phyloP scores from a whole-genome alignment of 1,140 invertebrate genomes.

The Drosophila tristis region DNA sequence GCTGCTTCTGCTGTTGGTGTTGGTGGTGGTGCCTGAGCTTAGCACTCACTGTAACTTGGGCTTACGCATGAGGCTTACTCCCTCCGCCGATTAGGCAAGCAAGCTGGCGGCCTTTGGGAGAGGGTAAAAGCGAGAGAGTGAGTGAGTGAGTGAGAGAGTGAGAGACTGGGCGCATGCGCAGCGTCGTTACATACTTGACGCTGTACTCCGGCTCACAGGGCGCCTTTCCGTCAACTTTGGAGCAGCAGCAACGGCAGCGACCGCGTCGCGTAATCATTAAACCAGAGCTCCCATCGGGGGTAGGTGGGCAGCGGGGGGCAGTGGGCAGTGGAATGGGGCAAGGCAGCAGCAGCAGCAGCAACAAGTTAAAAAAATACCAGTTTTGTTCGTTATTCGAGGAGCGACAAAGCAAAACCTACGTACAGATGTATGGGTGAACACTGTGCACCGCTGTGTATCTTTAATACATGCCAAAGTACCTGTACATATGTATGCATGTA shows the following conservation, averaged over 20 bases:
- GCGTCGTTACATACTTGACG: conserved; percentile 29
- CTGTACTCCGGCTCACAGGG: conserved; percentile 9
- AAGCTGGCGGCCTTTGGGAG: conserved; percentile 8
- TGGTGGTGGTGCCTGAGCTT: background rate
- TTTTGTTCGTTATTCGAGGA: conserved; percentile 7
- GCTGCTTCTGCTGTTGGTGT: background rate
- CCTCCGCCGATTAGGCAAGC: conserved; percentile 18
- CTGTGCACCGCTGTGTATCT: too few relatives aligned
- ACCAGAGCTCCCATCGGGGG: conserved; percentile 14
- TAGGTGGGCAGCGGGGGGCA: background rate
- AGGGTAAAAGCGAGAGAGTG: background rate
- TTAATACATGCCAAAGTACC: too few relatives aligned
- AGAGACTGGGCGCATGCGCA: conserved; percentile 7
- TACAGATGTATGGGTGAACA: too few relatives aligned
- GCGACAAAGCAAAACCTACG: too few relatives aligned
- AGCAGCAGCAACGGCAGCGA: conserved; percentile 20
- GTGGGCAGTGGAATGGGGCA: conserved; percentile 3
- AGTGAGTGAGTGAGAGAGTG: background rate
- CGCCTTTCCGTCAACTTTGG: conserved; percentile 43
- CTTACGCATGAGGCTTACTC: conserved; percentile 5
- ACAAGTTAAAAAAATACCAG: conserved; percentile 20
- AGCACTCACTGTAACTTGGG: background rate
- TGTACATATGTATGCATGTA: background rate
- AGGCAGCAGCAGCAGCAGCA: background rate
- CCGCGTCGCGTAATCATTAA: conserved; percentile 61